phyloP scores from a whole-genome alignment of 2,113 vertebrate genomes.

The Lagenorhynchus albirostris region DNA sequence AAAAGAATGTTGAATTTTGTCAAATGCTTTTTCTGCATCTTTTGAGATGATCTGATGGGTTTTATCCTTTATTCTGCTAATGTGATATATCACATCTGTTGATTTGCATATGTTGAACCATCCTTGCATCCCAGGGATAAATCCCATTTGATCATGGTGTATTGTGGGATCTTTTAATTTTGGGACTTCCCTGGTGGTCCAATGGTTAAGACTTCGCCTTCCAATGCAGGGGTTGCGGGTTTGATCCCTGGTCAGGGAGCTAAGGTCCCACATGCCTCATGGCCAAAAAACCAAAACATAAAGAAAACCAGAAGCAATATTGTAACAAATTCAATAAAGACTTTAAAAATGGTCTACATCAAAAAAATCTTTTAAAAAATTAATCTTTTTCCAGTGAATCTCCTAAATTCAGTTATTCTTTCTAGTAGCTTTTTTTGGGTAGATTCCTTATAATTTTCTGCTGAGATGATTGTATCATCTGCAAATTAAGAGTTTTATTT shows the following conservation, averaged over 20 bases:
- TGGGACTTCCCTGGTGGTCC: too few relatives aligned
- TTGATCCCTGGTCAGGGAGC: too few relatives aligned
- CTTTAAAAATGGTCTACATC: too few relatives aligned
- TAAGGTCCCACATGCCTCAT: too few relatives aligned
- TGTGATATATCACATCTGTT: background rate
- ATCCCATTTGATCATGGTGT: background rate
- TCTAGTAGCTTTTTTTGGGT: background rate
- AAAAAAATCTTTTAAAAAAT: too few relatives aligned
- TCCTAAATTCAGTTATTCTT: background rate
- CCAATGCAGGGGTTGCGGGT: too few relatives aligned
- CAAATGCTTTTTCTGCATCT: background rate
- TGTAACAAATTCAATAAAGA: too few relatives aligned
- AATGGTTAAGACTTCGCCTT: too few relatives aligned
- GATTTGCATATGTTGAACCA: background rate
- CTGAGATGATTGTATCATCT: background rate
- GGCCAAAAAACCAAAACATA: too few relatives aligned
- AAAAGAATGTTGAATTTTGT: background rate
- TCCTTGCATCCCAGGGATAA: background rate
- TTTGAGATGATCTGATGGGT: background rate
- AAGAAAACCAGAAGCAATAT: too few relatives aligned
- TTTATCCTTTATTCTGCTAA: background rate
- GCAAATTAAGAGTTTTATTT: background rate
- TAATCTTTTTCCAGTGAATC: background rate
- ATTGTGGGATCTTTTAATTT: background rate
- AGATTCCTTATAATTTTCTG: background rate